Conservation (phyloP, 2,888 invertebrate genomes). For the Globia sparganii region DNA sequence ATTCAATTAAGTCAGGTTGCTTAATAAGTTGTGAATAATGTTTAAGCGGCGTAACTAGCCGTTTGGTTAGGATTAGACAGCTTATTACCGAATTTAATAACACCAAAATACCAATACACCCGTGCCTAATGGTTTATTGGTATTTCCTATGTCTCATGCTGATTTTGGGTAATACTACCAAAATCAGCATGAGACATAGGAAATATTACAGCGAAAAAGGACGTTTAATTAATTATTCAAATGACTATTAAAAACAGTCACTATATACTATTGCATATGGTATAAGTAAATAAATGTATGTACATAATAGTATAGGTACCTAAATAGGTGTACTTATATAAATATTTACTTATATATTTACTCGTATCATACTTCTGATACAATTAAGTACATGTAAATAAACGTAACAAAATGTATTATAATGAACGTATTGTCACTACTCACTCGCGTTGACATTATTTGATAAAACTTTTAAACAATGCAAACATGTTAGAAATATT, state of each 20-base stretch:
- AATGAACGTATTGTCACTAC: not conserved
- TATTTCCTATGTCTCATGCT: too few species aligned
- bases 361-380: constrained; percentile 3
- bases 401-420: not conserved
- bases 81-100: not conserved
- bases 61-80: not conserved
- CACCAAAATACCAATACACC: too few species aligned
- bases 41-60: not conserved
- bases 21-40: not conserved
- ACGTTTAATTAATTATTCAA: not conserved
- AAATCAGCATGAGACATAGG: not conserved
- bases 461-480: constrained; percentile 12
- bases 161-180: too few species aligned
- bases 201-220: not conserved
- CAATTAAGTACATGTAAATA: not conserved
- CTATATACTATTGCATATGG: too few species aligned
- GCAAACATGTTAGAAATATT: constrained; percentile 7
- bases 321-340: not conserved
- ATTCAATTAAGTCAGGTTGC: not conserved
- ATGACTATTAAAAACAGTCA: too few species aligned
- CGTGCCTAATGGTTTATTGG: too few species aligned
- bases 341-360: not conserved
- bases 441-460: not conserved
- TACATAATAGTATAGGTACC: not conserved
- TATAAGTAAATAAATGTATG: not conserved